These are phyloP conservation scores for Hirtodrosophila histrioides DNA, from an alignment of 2,888 invertebrate species.

Conservation along the genomic window DNA sequence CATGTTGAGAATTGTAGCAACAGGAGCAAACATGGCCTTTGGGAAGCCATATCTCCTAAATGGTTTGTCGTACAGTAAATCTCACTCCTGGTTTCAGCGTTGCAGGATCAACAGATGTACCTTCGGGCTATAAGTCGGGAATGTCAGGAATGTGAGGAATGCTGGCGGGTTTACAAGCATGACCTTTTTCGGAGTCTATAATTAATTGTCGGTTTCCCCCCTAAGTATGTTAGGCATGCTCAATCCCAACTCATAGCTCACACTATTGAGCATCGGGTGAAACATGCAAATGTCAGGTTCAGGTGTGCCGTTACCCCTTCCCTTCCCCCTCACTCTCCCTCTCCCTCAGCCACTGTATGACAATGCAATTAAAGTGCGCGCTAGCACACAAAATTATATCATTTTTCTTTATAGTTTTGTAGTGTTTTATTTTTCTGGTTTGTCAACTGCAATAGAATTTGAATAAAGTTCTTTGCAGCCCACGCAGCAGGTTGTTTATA, in stretches of 20 bases:
- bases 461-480: constrained; percentile 23
- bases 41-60: too few relatives aligned
- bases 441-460: constrained; percentile 56
- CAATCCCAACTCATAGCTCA: background rate
- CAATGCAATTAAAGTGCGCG: constrained; percentile 39
- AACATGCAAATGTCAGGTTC: constrained; percentile 4
- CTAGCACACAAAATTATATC: constrained; percentile 15
- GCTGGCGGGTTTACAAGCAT: too few relatives aligned
- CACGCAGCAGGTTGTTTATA: constrained; percentile 9
- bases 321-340: background rate
- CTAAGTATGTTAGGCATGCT: too few relatives aligned
- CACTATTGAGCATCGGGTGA: constrained; percentile 4
- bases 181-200: too few relatives aligned
- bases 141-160: too few relatives aligned
- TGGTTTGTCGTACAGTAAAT: too few relatives aligned
- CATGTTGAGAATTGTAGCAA: too few relatives aligned
- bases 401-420: constrained; percentile 9
- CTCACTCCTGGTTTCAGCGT: too few relatives aligned
- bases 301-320: background rate
- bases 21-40: too few relatives aligned
- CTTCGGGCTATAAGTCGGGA: too few relatives aligned
- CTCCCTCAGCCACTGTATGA: constrained; percentile 17
- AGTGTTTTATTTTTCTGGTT: constrained; percentile 7
- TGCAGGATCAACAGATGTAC: too few relatives aligned
- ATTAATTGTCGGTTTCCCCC: too few relatives aligned